A percentile compares a stretch with the other conserved stretches of the same genome.
phyloP scores from a whole-genome alignment of 2,113 vertebrate genomes.

The Callocephalon fimbriatum region DNA sequence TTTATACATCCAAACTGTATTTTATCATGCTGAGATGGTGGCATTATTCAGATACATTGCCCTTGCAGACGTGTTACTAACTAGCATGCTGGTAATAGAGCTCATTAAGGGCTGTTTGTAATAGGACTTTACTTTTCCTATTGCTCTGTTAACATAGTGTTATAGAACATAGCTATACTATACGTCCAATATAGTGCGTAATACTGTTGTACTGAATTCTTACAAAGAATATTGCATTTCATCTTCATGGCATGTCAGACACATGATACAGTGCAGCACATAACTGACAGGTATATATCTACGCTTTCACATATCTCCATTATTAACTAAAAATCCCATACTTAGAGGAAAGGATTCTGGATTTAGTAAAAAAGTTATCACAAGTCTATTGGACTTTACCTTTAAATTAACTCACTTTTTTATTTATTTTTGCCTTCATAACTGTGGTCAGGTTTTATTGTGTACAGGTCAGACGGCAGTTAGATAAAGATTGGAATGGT shows the following conservation, averaged over 20 bases:
- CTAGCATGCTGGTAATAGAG: neutral
- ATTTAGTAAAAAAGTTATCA: neutral
- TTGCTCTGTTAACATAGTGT: neutral
- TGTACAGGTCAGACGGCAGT: neutral
- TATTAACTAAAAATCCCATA: neutral
- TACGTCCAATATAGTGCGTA: neutral
- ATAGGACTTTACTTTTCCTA: neutral
- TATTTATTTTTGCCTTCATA: neutral
- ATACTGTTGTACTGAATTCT: neutral
- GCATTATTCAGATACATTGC: neutral
- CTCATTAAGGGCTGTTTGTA: neutral
- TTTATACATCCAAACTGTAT: neutral
- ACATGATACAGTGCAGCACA: neutral
- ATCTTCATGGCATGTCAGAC: neutral
- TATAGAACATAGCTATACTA: neutral
- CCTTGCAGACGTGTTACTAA: neutral
- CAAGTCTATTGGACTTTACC: neutral
- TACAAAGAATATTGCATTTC: neutral
- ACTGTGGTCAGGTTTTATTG: neutral
- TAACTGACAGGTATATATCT: neutral
- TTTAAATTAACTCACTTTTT: neutral
- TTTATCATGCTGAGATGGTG: neutral
- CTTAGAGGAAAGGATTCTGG: neutral
- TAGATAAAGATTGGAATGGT: constrained; percentile 16
- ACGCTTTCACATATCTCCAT: fast-evolving